phyloP scores from a whole-genome alignment of 2,113 vertebrate species.

The Trachemys scripta region DNA sequence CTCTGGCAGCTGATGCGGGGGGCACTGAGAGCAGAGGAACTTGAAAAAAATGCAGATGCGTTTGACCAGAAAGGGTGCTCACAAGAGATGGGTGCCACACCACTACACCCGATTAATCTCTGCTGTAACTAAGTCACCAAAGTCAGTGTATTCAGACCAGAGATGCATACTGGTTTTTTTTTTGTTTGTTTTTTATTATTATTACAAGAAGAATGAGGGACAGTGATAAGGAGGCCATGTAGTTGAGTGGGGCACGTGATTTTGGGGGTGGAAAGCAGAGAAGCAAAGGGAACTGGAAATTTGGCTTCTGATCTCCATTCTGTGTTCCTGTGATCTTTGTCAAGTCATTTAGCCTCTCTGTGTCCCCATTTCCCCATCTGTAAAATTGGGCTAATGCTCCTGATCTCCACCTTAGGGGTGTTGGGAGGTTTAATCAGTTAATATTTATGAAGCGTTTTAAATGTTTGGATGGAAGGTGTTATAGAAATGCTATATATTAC shows the following conservation, averaged over 20 bases:
- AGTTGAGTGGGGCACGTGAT: not conserved
- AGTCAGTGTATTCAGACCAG: not conserved
- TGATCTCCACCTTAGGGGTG: not conserved
- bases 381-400: not conserved
- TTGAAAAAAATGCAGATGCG: too few relatives aligned
- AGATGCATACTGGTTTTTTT: not conserved
- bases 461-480: not conserved
- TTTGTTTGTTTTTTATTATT: not conserved
- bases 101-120: not conserved
- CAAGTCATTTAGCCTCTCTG: not conserved
- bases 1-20: too few relatives aligned
- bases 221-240: not conserved
- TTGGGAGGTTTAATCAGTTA: not conserved
- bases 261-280: not conserved
- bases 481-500: not conserved
- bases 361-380: not conserved
- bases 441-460: not conserved
- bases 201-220: not conserved
- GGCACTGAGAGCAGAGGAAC: too few relatives aligned
- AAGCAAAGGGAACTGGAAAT: not conserved
- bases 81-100: too few relatives aligned
- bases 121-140: not conserved
- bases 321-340: not conserved
- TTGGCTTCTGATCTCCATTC: not conserved
- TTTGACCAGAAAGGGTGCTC: too few relatives aligned